A percentile compares a stretch with the other conserved stretches of the same genome.
These are phyloP conservation scores for Telenomus remus DNA, from an alignment of 1,140 invertebrate genomes.

Conservation along the genomic window DNA sequence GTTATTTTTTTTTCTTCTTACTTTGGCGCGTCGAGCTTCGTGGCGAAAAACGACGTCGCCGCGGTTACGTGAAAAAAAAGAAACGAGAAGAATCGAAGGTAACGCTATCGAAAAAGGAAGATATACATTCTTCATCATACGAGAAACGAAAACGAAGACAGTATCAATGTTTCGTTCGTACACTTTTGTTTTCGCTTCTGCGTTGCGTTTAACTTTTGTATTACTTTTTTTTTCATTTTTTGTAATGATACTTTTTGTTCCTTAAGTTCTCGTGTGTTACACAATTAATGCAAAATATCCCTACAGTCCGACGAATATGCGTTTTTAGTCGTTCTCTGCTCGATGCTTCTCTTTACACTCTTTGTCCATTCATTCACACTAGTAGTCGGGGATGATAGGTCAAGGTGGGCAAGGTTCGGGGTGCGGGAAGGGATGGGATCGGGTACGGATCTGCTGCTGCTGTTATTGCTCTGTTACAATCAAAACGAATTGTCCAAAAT, in stretches of 20 bases:
- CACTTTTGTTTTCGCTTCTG: conserved; percentile 70
- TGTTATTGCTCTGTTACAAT: conserved; percentile 52
- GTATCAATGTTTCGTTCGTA: conserved; percentile 71
- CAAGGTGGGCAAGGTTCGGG: conserved; percentile 8
- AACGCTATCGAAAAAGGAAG: conserved; percentile 57
- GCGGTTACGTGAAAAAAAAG: conserved; percentile 56
- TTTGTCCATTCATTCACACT: conserved; percentile 73
- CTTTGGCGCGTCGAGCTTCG: conserved; percentile 66
- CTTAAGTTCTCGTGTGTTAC: conserved; percentile 72
- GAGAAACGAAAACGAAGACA: conserved; percentile 68
- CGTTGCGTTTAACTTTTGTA: conserved; percentile 57
- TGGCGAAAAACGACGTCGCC: conserved; percentile 64
- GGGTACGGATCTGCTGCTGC: conserved; percentile 37
- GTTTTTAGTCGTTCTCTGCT: conserved; percentile 69
- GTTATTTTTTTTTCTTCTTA: conserved; percentile 42
- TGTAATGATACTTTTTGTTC: conserved; percentile 69
- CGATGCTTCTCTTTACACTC: conserved; percentile 69
- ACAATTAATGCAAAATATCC: conserved; percentile 75
- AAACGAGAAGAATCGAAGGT: conserved; percentile 59
- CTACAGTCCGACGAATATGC: conserved; percentile 73
- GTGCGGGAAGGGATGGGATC: neutral
- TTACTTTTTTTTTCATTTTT: conserved; percentile 56
- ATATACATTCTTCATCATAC: conserved; percentile 52
- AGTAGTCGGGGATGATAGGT: conserved; percentile 63
- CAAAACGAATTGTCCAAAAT: conserved; percentile 54